Base-by-base conservation (phyloP, 2,888 invertebrate genomes). In the Pycnomerus fuliginosus region DNA sequence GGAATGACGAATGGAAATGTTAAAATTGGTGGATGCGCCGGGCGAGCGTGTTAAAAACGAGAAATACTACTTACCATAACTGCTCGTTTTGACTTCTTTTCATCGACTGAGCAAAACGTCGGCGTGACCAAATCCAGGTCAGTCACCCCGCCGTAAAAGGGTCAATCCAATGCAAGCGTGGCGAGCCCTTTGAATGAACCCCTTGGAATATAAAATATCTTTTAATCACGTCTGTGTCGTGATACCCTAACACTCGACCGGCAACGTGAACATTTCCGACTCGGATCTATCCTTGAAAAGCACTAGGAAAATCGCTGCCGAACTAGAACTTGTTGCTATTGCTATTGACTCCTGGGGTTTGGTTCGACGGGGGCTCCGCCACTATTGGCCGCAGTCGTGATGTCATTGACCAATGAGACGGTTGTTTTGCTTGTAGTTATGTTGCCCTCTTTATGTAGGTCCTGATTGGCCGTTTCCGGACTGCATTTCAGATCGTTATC, bases 401-500 rank as follows among this genome's bases (percentile, higher is more conserved):
- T 62, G 62, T 63, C 62, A 59, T 58, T 55, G 67, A 57, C 68
- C 68, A 69, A 69, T 70, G 51, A 50, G 44, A 34, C 25, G 47
- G 41, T 30, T 29, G 29, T 38, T 40, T 35, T 39, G 39, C 45
- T 52, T 51, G 58, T 53, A 59, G 53, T 58, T 53, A 55, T 52
- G 59, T 65, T 65, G 65, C 60, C 66, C 66, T 66, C 65, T 64
- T 68, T 69, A 56, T 56, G 53, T 53, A 20, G 31, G 38, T 54
- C 64, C 58, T 60, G 53, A 68, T 68, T 64, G 67, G 64, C 59
- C 23, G 66, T 65, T 67, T 69, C 68, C 68, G 67, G 66, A 58
- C 55, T 59, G 56, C 56, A 49, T 55, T 56, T 52, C 44, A 57
- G 61, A 64, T 63, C 28, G 16, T 54, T 51, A 62, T 61, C 63